Evolutionary conservation across 2,113 vertebrate genomes (phyloP), one percentile per base, ranked within the genome.

Genomic region (Zosterops lateralis): DNA sequence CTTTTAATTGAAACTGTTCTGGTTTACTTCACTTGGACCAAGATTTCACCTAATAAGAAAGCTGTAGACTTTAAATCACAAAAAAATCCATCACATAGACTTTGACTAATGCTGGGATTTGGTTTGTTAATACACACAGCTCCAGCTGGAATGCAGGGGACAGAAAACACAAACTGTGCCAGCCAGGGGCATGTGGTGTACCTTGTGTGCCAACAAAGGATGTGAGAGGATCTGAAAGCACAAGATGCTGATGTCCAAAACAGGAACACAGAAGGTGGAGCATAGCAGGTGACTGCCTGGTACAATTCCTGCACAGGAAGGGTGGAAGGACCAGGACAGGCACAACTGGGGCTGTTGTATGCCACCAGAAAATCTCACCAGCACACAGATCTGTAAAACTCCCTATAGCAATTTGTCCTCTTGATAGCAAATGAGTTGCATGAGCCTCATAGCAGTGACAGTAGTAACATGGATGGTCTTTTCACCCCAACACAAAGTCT

Each of bases 401-500:
- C n/a, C 70, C 1, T 3, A 0, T 0, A 31, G 25, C 17, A 31
- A 29, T 8, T 7, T 51, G 3, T 38, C 53, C 48, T 75, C 47
- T 54, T 62, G 34, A 48, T 2, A 4, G 1, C 21, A 42, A 2
- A 21, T 8, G 21, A 5, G 26, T 14, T 45, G 17, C 12, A 1
- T 15, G 22, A 12, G 14, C 54, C 20, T 4, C 50, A 24, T 9
- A 8, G 29, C 3, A 1, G 12, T 54, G 48, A 20, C 38, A 18
- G 25, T 5, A 17, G 8, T 58, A 17, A 42, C 16, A 3, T 0
- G 2, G 17, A 3, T 42, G 54, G 13, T 47, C 16, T 51, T 65
- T 80, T 32, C 36, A 73, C 18, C 26, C 1, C 16, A 36, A n/a
- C 3, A 9, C 5, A 34, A 57, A 32, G 9, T 53, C 24, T 47